A percentile compares a stretch with the other conserved stretches of the same genome.
Conservation (phyloP, 1,140 invertebrate species). For the Hyphantria cunea region DNA sequence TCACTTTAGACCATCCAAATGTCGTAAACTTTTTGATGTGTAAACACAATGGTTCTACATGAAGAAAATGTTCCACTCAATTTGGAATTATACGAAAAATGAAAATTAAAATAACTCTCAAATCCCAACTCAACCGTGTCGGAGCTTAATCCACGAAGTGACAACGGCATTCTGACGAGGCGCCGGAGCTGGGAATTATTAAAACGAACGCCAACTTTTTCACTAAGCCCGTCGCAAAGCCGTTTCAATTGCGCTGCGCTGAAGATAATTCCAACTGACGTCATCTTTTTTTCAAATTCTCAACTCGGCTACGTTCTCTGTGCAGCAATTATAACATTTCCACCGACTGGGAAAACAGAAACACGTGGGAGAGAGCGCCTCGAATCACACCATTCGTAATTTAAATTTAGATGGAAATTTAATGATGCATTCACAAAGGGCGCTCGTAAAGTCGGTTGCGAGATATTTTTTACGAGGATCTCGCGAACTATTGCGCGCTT, state of each 20-base stretch:
- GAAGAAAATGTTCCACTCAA: constrained; percentile 42
- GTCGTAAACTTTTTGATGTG: constrained; percentile 47
- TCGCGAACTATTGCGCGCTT: constrained; percentile 81
- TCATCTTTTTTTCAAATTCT: constrained; percentile 81
- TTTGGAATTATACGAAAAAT: constrained; percentile 68
- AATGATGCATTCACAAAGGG: constrained; percentile 81
- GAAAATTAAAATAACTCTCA: constrained; percentile 81
- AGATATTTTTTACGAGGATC: constrained; percentile 82
- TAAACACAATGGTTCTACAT: constrained; percentile 40
- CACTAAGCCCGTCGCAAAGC: constrained; percentile 81
- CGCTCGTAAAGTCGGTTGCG: constrained; percentile 80
- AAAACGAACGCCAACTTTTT: constrained; percentile 82
- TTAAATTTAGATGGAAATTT: constrained; percentile 82
- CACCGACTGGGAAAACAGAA: constrained; percentile 79
- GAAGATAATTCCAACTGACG: constrained; percentile 81
- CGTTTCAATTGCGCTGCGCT: constrained; percentile 81
- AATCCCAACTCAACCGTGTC: constrained; percentile 80
- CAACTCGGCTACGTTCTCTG: constrained; percentile 77
- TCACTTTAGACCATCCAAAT: constrained; percentile 43
- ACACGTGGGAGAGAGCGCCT: constrained; percentile 75
- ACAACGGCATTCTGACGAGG: constrained; percentile 81
- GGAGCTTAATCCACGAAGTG: constrained; percentile 80
- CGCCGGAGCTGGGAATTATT: constrained; percentile 80
- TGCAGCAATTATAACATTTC: constrained; percentile 81
- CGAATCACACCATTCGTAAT: constrained; percentile 76